Base-by-base conservation (phyloP, 2,888 invertebrate species). In the Hyles lineata region DNA sequence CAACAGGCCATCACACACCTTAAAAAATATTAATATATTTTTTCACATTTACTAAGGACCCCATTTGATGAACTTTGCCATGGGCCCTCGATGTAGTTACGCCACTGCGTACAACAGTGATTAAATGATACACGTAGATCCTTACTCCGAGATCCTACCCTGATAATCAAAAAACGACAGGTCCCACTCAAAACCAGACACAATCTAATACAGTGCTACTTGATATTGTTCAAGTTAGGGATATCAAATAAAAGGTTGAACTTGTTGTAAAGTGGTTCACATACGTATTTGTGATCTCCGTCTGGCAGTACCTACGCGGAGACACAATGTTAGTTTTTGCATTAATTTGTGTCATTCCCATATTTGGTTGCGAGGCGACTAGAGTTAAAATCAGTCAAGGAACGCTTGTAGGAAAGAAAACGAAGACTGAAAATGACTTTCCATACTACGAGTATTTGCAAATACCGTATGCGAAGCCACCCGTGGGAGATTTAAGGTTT, bases 391-490 rank as follows among this genome's bases (percentile, higher is more conserved):
- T 90, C 58, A 74, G 80, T 5, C 86, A 93, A 80, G 95, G 95
- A 1, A 80, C 75, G 60, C 75, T 95, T 15, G 83, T 78, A 74
- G 95, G 95, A 0, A 85, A 83, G 32, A 84, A 83, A 77, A 76
- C 87, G 73, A 82, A 78, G 70, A 92, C 92, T 5, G 86, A 85
- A 63, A 87, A 83, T 75, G 93, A 91, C 69, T 84, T 87, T 52
- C 82, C 87, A 75, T 94, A 94, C 77, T 89, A 85, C 71, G 92
- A 92, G 43, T 95, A 95, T 79, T 79, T 92, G 70, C 90, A 92
- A 21, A 90, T 95, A 71, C 95, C 95, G 0, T 96, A 95, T 77
- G 96, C 95, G 0, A 90, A 92, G 73, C 95, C 96, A 35, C 96
- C 96, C 0, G 61, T 95, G 2, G 95, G 89, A 70, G 79, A 86